Percentiles rank a stretch among this genome's conserved stretches.
Conservation (phyloP, 2,888 invertebrate species). For the Hololepta plana region DNA sequence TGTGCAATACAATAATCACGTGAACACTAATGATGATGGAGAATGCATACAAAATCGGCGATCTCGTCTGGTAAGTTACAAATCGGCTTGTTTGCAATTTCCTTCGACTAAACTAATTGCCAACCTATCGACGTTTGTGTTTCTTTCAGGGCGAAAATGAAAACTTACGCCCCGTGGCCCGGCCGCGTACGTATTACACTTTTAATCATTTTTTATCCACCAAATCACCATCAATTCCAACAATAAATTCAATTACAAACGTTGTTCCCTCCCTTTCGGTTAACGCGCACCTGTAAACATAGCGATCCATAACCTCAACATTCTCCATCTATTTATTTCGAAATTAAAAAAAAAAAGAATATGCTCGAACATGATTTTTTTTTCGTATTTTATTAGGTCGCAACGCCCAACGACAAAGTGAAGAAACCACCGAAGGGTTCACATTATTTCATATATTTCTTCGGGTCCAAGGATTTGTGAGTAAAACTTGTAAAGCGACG, state of each 20-base stretch:
- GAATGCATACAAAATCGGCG: slow-evolving; percentile 42
- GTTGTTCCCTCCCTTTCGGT: slow-evolving; percentile 24
- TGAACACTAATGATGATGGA: too few relatives aligned
- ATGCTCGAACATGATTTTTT: too few relatives aligned
- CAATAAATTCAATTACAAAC: too few relatives aligned
- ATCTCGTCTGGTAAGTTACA: slow-evolving; percentile 47
- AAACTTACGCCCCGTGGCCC: slow-evolving; percentile 93
- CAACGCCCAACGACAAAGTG: slow-evolving; percentile 58
- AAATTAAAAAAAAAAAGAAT: too few relatives aligned
- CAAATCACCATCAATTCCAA: too few relatives aligned
- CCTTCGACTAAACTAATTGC: slow-evolving; percentile 3
- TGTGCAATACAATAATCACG: too few relatives aligned
- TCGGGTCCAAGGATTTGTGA: slow-evolving; percentile 91
- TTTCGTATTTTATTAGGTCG: slow-evolving; percentile 47
- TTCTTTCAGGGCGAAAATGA: slow-evolving; percentile 91
- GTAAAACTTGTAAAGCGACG: slow-evolving; percentile 32
- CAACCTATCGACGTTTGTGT: slow-evolving; percentile 5
- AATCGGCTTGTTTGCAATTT: slow-evolving; percentile 5
- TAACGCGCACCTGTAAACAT: too few relatives aligned
- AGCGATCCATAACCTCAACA: too few relatives aligned
- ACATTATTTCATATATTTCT: slow-evolving; percentile 85
- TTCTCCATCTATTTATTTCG: too few relatives aligned
- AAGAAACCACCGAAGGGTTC: slow-evolving; percentile 53
- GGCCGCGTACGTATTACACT: slow-evolving; percentile 86
- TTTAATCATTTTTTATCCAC: too few relatives aligned